Evolutionary conservation across 2,113 vertebrate species (phyloP), one percentile per base, ranked within the genome.

Genomic region (Polyodon spathula): DNA sequence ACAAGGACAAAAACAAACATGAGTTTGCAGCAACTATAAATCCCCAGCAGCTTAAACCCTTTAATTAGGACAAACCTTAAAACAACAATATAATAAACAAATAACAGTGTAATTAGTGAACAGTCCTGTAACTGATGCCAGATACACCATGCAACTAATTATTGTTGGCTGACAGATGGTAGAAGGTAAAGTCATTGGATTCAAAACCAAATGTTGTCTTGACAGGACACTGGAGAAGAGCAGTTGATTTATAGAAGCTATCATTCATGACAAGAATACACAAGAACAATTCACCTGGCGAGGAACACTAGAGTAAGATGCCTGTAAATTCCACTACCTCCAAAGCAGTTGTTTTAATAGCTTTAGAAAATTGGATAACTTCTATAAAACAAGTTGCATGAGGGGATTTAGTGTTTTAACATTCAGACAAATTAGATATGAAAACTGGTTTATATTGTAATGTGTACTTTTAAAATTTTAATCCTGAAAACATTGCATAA

Each of bases 61-160:
- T 69, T 84, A 87, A 84, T 78, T 81, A 78, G 62, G 60, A 71
- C 56, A 60, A 73, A 76, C 54, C 65, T 80, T 78, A 60, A 78
- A 85, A 74, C 58, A 79, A 79, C 67, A 66, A 66, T 65, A 71
- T 63, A 58, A 64, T 65, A 65, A 63, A 48, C 65, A 76, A 84
- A 76, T 74, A 82, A 62, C 72, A 70, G 58, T 59, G 51, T 79
- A 64, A 77, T 82, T 82, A 76, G 66, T 56, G 14, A 70, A 70
- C 67, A 62, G 66, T 74, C 66, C 67, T 68, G 57, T 17, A 73
- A 74, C 40, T 68, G 65, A 68, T 82, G 73, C 73, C 72, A 85
- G 77, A 71, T 78, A 73, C 68, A 75, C 53, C 67, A 73, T 79
- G 78, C 73, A 80, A 82, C 76, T 84, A 81, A 86, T 88, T 81